Conservation (phyloP, 2,888 invertebrate species). For the Sicus ferrugineus region DNA sequence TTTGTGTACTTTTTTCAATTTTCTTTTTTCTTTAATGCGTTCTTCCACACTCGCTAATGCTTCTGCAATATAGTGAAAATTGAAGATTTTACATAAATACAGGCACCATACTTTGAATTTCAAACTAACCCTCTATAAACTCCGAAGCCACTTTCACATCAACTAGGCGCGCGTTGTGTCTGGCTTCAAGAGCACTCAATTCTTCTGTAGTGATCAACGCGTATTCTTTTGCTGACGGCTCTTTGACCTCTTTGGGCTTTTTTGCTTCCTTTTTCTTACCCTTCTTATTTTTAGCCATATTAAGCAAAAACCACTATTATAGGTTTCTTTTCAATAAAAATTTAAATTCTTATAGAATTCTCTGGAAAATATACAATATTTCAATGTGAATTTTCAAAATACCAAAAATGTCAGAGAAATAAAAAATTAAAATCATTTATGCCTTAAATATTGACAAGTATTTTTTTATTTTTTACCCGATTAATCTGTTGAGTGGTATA, state of each 20-base stretch:
- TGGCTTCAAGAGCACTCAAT: constrained; percentile 42
- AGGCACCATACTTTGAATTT: background rate
- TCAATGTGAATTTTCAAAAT: background rate
- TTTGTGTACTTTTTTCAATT: constrained; percentile 31
- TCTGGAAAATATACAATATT: no score
- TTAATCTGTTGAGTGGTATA: no score
- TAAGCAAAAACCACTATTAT: no score
- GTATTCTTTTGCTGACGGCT: constrained; percentile 36
- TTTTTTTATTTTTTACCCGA: no score
- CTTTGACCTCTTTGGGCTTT: constrained; percentile 7
- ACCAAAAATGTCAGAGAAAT: background rate
- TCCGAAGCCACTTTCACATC: constrained; percentile 44
- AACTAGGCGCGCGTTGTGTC: constrained; percentile 43
- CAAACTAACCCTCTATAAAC: constrained; percentile 46
- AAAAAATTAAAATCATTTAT: background rate
- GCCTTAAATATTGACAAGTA: background rate
- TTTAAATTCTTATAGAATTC: background rate
- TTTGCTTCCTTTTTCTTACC: constrained; percentile 22
- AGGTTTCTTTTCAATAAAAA: background rate
- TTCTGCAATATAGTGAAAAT: constrained; percentile 34
- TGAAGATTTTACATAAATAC: background rate
- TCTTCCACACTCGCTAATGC: constrained; percentile 37
- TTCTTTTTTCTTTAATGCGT: constrained; percentile 20
- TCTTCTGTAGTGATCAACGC: constrained; percentile 46
- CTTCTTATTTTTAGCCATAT: constrained; percentile 15